Conservation (phyloP, 2,888 invertebrate genomes). For the Diadegma fenestrale region DNA sequence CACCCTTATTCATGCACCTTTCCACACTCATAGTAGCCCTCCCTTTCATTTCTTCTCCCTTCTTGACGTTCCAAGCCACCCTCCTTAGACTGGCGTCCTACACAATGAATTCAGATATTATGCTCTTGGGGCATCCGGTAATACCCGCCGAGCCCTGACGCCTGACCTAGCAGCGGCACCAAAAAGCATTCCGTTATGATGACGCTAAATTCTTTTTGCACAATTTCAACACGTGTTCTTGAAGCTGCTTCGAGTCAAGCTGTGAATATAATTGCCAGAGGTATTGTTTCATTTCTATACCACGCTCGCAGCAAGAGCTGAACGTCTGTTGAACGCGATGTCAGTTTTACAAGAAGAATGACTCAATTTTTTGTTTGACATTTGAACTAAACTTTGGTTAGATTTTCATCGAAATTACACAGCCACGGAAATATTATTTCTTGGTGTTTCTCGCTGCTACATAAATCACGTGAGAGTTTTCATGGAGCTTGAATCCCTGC, state of each 20-base stretch:
- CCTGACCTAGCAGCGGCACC: conserved; percentile 26
- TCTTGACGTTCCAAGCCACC: conserved; percentile 17
- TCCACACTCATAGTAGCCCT: conserved; percentile 19
- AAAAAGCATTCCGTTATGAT: conserved; percentile 68
- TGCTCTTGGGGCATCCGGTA: conserved; percentile 72
- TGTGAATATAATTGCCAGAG: conserved; percentile 1
- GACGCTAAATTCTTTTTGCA: conserved; percentile 73
- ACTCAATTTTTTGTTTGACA: too few species aligned
- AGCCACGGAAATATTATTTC: background rate
- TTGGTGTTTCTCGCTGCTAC: background rate
- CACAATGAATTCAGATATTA: conserved; percentile 71
- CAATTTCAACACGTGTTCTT: conserved; percentile 55
- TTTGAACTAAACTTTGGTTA: too few species aligned
- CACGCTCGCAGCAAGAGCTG: background rate
- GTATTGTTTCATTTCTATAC: background rate
- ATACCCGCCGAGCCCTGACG: conserved; percentile 74
- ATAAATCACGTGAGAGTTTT: conserved; percentile 15
- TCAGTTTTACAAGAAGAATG: too few species aligned
- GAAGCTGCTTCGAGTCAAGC: background rate
- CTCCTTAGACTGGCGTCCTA: conserved; percentile 10
- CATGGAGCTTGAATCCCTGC: conserved; percentile 29
- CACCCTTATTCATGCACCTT: conserved; percentile 10
- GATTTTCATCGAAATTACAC: background rate
- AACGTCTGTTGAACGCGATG: background rate
- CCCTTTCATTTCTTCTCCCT: conserved; percentile 12